Evolutionary conservation across 2,113 vertebrate genomes (phyloP).

Genomic region (Pogona vitticeps): DNA sequence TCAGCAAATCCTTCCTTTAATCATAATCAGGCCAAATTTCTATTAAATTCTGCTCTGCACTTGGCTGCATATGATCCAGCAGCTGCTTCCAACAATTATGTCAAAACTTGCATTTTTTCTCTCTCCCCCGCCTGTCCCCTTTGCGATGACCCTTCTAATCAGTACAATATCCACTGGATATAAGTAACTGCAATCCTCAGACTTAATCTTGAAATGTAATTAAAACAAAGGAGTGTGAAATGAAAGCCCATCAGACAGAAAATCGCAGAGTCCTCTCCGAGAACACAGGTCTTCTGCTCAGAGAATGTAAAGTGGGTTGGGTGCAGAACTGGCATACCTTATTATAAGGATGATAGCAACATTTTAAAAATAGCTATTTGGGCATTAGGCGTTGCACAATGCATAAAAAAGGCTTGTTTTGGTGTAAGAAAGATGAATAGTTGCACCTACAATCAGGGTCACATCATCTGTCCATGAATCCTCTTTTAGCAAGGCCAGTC

Average conservation of each 20-base stretch:
- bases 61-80: slow-evolving; percentile 31
- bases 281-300: slow-evolving; percentile 26
- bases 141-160: slow-evolving; percentile 57
- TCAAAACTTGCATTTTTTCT: slow-evolving; percentile 24
- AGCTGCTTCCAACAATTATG: slow-evolving; percentile 37
- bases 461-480: too few species aligned
- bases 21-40: slow-evolving; percentile 48
- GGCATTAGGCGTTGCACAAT: too few species aligned
- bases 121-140: slow-evolving; percentile 19
- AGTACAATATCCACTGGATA: slow-evolving; percentile 44
- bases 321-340: neutral
- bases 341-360: neutral
- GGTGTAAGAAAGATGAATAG: neutral
- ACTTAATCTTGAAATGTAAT: slow-evolving; percentile 67
- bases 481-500: too few species aligned
- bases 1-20: slow-evolving; percentile 47
- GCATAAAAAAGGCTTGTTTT: neutral
- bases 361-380: neutral
- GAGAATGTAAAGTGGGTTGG: slow-evolving; percentile 44
- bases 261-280: slow-evolving; percentile 37
- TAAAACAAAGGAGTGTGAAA: slow-evolving; percentile 73
- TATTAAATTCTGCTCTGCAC: slow-evolving; percentile 50
- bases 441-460: neutral
- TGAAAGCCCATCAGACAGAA: slow-evolving; percentile 66
- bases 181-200: slow-evolving; percentile 27